Conservation (phyloP, 2,888 invertebrate species). For the Melangyna quadrimaculata region DNA sequence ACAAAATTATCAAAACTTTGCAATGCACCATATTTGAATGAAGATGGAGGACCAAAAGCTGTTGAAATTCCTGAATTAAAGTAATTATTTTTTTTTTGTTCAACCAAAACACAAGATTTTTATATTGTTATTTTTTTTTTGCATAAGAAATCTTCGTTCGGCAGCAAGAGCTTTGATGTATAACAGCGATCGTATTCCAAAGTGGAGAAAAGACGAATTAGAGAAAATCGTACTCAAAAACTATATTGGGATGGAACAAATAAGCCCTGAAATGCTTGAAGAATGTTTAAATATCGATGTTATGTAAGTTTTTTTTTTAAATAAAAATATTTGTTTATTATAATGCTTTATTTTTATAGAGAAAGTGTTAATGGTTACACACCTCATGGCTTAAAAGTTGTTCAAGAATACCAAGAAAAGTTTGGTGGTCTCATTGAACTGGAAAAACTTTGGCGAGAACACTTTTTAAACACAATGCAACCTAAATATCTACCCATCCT, state of each 20-base stretch:
- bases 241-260: slow-evolving; percentile 80
- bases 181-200: slow-evolving; percentile 82
- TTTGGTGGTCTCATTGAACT: slow-evolving; percentile 85
- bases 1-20: slow-evolving; percentile 84
- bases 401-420: slow-evolving; percentile 82
- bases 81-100: slow-evolving; percentile 68
- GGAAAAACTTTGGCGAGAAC: slow-evolving; percentile 88
- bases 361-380: slow-evolving; percentile 81
- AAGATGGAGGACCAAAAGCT: slow-evolving; percentile 75
- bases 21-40: slow-evolving; percentile 84
- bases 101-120: neutral
- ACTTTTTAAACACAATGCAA: slow-evolving; percentile 88
- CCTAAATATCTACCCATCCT: slow-evolving; percentile 87
- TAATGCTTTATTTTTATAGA: slow-evolving; percentile 76
- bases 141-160: slow-evolving; percentile 83
- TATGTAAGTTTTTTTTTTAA: slow-evolving; percentile 81
- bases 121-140: neutral
- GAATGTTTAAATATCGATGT: slow-evolving; percentile 82
- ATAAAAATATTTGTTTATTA: slow-evolving; percentile 37
- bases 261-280: slow-evolving; percentile 82
- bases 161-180: slow-evolving; percentile 84
- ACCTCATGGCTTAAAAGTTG: slow-evolving; percentile 84
- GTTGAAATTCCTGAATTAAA: slow-evolving; percentile 79
- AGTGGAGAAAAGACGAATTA: slow-evolving; percentile 81
- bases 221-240: slow-evolving; percentile 82